Evolutionary conservation across 2,888 invertebrate genomes (phyloP).

Genomic region (Andrena praecox): DNA sequence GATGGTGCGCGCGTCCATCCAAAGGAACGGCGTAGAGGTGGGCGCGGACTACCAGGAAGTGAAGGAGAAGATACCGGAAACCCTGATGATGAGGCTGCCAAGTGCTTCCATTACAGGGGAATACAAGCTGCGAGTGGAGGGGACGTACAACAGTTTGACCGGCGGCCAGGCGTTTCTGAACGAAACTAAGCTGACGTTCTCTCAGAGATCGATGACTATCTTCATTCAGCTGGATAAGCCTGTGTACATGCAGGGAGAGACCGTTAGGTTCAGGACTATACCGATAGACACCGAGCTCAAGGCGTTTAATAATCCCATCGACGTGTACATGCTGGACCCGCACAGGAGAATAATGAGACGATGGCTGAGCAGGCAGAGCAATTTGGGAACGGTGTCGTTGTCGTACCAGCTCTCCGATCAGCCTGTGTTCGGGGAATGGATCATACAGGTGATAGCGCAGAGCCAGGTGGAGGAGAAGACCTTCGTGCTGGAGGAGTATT

Average conservation of each 20-base stretch:
- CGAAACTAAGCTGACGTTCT: slow-evolving; percentile 94
- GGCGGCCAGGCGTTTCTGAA: slow-evolving; percentile 96
- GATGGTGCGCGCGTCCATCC: slow-evolving; percentile 94
- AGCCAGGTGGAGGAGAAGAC: slow-evolving; percentile 94
- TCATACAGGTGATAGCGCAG: slow-evolving; percentile 94
- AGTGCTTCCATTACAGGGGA: slow-evolving; percentile 93
- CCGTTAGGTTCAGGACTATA: slow-evolving; percentile 93
- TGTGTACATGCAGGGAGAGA: slow-evolving; percentile 96
- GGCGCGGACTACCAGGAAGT: slow-evolving; percentile 93
- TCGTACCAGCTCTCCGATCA: slow-evolving; percentile 96
- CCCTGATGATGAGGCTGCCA: slow-evolving; percentile 96
- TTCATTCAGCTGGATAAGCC: slow-evolving; percentile 98
- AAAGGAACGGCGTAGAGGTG: slow-evolving; percentile 95
- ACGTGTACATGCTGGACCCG: slow-evolving; percentile 96
- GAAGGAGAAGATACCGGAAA: slow-evolving; percentile 94
- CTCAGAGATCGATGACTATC: slow-evolving; percentile 96
- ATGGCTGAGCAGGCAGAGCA: slow-evolving; percentile 96
- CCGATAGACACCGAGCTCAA: slow-evolving; percentile 97
- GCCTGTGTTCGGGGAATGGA: slow-evolving; percentile 97
- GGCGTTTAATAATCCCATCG: slow-evolving; percentile 95
- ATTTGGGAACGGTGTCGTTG: slow-evolving; percentile 96
- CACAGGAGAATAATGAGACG: slow-evolving; percentile 94
- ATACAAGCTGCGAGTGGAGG: slow-evolving; percentile 94
- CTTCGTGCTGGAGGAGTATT: slow-evolving; percentile 97
- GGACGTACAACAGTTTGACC: slow-evolving; percentile 90